Evolutionary conservation across 2,797 vertebrate genomes (phyloP).

Genomic region (Alexandromys oeconomus): DNA sequence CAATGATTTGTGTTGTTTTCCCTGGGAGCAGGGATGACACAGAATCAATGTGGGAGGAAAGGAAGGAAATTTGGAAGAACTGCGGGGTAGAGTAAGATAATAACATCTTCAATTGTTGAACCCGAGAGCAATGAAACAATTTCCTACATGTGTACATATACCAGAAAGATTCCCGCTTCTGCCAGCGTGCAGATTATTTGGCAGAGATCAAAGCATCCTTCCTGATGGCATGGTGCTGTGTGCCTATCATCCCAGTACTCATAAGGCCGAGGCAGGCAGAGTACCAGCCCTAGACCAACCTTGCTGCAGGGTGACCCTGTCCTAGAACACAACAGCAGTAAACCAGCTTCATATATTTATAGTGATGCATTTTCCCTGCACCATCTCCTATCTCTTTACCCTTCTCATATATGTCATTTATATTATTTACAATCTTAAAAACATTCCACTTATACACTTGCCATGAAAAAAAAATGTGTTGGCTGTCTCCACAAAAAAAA

Average conservation of each 20-base stretch:
- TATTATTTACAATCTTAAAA: not conserved
- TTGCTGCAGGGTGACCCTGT: not conserved
- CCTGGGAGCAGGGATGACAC: not conserved
- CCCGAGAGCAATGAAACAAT: not conserved
- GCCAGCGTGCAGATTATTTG: not conserved
- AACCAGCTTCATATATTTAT: not conserved
- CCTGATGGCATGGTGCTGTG: not conserved
- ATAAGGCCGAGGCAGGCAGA: not conserved
- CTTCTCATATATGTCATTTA: not conserved
- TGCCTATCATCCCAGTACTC: not conserved
- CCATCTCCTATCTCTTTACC: not conserved
- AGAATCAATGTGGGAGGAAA: not conserved
- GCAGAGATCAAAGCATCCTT: not conserved
- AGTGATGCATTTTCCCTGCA: not conserved
- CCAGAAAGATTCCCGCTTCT: not conserved
- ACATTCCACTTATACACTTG: not conserved
- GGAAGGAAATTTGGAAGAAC: not conserved
- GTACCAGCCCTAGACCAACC: not conserved
- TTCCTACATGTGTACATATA: not conserved
- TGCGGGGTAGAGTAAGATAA: not conserved
- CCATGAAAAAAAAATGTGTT: constrained; percentile 33
- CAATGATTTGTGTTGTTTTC: not conserved
- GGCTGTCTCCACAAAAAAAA: not conserved
- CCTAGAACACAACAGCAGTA: not conserved
- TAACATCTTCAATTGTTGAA: not conserved